Evolutionary conservation across 1,140 invertebrate genomes (phyloP).

Genomic region (Pogonus chalceus): DNA sequence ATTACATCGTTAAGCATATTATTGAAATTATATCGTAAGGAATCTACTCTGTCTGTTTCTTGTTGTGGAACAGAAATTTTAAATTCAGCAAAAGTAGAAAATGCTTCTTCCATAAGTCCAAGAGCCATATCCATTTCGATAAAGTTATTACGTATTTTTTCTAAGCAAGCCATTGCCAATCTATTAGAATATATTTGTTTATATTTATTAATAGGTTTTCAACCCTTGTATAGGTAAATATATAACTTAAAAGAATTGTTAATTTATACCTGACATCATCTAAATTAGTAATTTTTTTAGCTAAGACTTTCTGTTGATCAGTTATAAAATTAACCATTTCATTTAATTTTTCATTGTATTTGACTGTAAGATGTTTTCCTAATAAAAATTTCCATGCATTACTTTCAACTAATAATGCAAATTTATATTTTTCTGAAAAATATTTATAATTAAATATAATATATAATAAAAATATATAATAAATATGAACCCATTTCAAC

Average conservation of each 20-base stretch:
- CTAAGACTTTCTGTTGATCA: constrained; percentile 52
- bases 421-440: constrained; percentile 55
- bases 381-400: constrained; percentile 58
- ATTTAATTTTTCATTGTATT: constrained; percentile 52
- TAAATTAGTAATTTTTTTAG: constrained; percentile 56
- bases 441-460: constrained; percentile 2
- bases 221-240: background rate
- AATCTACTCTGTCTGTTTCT: constrained; percentile 68
- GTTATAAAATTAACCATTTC: constrained; percentile 58
- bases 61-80: constrained; percentile 62
- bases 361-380: constrained; percentile 47
- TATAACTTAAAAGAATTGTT: too few relatives aligned
- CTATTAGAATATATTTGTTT: constrained; percentile 23
- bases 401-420: constrained; percentile 56
- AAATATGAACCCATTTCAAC: constrained; percentile 48
- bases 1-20: constrained; percentile 61
- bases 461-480: background rate
- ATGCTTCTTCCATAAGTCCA: constrained; percentile 68
- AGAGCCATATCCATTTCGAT: constrained; percentile 68
- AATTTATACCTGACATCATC: constrained; percentile 48
- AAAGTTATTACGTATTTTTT: constrained; percentile 60
- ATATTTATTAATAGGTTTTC: background rate
- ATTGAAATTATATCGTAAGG: constrained; percentile 63
- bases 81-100: constrained; percentile 59
- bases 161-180: constrained; percentile 63